Conservation (phyloP, 1,140 invertebrate species). For the Chrysomallon squamiferum region DNA sequence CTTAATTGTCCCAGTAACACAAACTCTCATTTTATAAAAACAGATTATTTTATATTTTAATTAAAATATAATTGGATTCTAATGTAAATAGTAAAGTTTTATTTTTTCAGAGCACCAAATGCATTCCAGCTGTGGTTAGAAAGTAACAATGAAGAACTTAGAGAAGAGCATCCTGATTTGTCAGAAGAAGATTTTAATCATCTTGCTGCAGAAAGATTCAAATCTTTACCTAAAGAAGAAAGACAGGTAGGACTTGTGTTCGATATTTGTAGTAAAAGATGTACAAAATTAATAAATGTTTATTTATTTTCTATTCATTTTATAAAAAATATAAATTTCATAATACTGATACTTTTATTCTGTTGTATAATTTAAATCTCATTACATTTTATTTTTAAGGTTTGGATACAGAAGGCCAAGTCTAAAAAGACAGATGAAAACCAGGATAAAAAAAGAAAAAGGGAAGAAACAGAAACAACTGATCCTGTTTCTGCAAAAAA, state of each 20-base stretch:
- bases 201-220: conserved; percentile 44
- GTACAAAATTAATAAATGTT: neutral
- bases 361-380: neutral
- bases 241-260: conserved; percentile 41
- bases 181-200: conserved; percentile 44
- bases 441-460: conserved; percentile 32
- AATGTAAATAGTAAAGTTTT: too few species aligned
- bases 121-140: conserved; percentile 58
- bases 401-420: conserved; percentile 46
- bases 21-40: too few species aligned
- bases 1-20: too few species aligned
- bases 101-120: conserved; percentile 28
- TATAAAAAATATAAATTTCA: neutral
- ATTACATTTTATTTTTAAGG: conserved; percentile 22
- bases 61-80: too few species aligned
- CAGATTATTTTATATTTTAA: too few species aligned
- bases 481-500: conserved; percentile 18
- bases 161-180: conserved; percentile 40
- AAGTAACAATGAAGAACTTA: conserved; percentile 32
- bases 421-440: conserved; percentile 4
- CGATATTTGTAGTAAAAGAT: neutral
- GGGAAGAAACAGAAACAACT: conserved; percentile 30
- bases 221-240: conserved; percentile 50
- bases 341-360: neutral
- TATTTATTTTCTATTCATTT: neutral